Evolutionary conservation across 2,888 invertebrate genomes (phyloP), one percentile per base, ranked within the genome.

Genomic region (Caenorhabditis uteleia): DNA sequence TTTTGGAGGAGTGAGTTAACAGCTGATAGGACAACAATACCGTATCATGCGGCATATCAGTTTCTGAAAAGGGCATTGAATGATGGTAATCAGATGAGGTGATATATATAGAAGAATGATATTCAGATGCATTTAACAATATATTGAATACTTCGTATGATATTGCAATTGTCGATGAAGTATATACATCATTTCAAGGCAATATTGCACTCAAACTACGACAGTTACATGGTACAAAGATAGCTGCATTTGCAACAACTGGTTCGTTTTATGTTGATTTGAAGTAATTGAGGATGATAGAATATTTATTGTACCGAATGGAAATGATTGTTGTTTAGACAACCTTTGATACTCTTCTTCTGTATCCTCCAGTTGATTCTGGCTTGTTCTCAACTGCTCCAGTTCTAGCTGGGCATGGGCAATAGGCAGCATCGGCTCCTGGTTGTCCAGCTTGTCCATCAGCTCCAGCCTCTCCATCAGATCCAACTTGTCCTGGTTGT

Each of bases 241-340:
- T 69, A n/a, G 46, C 58, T 2, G 36, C 58, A 26, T 69, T 69
- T 39, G 65, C 65, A 29, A 69, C 69, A 36, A 69, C 69, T 45
- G 69, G 69, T 69, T 50, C 20, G 33, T 14, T 40, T 40, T 34
- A 12, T 8, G 7, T 34, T 34, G 16, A 12, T 34, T 34, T 8
- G 16, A 12, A 34, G n/a, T 12, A 34, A 34, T 14, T 34, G n/a
- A 23, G 25, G 21, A 12, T 40, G 23, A 6, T 39, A 18, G 38
- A 27, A 48, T 36, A 18, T 20, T 31, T 44, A 29, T 4, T 55
- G 47, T 55, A 47, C 42, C 48, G 34, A 39, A 33, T 20, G 14
- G 42, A 27, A n/a, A 27, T 42, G n/a, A 23, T n/a, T n/a, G n/a
- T n/a, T n/a, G 10, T 54, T 53, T 54, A 60, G 49, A 55, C 61